Conservation (phyloP, 2,888 invertebrate species). For the Entomobrya proxima region DNA sequence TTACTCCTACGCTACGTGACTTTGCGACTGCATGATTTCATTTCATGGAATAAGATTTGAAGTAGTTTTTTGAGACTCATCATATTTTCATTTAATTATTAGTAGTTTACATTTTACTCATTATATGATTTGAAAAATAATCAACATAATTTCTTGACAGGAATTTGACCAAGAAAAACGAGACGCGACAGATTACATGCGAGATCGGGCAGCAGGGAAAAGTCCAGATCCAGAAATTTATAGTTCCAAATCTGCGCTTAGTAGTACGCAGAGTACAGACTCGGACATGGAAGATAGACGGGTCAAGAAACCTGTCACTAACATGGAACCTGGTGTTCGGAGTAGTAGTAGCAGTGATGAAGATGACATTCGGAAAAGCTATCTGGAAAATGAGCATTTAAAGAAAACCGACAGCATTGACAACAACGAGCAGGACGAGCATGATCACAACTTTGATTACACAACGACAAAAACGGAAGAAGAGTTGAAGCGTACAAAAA, state of each 20-base stretch:
- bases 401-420: conserved; percentile 13
- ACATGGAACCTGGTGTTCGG: conserved; percentile 68
- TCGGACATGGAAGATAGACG: background rate
- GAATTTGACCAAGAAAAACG: conserved; percentile 44
- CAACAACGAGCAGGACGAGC: background rate
- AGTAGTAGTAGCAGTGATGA: conserved; percentile 66
- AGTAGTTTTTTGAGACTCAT: background rate
- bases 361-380: conserved; percentile 51
- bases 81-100: background rate
- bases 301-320: background rate
- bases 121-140: background rate
- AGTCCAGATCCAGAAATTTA: conserved; percentile 23
- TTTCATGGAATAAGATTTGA: background rate
- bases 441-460: conserved; percentile 29
- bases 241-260: background rate
- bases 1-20: no score
- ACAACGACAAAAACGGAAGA: conserved; percentile 50
- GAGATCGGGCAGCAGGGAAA: conserved; percentile 25
- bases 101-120: background rate
- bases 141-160: no score
- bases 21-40: no score
- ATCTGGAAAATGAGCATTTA: conserved; percentile 15
- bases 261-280: background rate
- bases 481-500: conserved; percentile 73
- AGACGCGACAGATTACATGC: conserved; percentile 42